A percentile compares a stretch with the other conserved stretches of the same genome.
These are phyloP conservation scores for Ryuthela nishihirai DNA, from an alignment of 2,888 invertebrate species.

Conservation along the genomic window DNA sequence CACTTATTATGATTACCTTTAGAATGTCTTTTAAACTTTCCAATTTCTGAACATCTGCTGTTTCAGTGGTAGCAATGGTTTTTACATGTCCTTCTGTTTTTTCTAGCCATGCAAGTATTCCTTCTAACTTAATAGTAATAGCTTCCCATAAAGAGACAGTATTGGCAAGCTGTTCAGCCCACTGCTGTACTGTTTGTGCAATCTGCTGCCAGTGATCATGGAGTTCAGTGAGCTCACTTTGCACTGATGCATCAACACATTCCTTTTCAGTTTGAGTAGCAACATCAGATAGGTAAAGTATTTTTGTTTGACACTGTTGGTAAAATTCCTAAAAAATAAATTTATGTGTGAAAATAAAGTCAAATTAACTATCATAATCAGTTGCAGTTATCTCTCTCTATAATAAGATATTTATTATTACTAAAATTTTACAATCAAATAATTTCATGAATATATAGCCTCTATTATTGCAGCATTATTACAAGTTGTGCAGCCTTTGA, in stretches of 20 bases:
- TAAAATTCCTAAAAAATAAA: conserved; percentile 27
- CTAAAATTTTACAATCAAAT: too few relatives aligned
- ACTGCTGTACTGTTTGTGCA: conserved; percentile 24
- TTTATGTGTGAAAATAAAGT: too few relatives aligned
- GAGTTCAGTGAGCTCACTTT: conserved; percentile 25
- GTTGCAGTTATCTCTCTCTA: background rate
- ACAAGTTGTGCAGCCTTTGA: too few relatives aligned
- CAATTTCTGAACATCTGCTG: conserved; percentile 53
- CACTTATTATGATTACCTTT: conserved; percentile 61
- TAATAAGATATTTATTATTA: background rate
- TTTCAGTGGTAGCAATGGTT: conserved; percentile 9
- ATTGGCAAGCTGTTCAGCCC: conserved; percentile 18
- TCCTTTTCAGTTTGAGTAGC: conserved; percentile 25
- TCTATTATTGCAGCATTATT: too few relatives aligned
- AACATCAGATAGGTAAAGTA: conserved; percentile 24
- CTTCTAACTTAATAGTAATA: conserved; percentile 19
- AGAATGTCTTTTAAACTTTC: conserved; percentile 71
- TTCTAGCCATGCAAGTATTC: conserved; percentile 24
- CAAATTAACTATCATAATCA: too few relatives aligned
- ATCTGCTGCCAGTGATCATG: conserved; percentile 32
- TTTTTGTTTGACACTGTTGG: conserved; percentile 27
- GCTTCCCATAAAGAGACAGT: conserved; percentile 30
- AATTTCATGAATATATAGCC: too few relatives aligned
- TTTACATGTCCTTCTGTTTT: conserved; percentile 15
- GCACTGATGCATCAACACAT: conserved; percentile 14